Evolutionary conservation across 2,113 vertebrate species (phyloP).

Genomic region (Pangasianodon hypophthalmus): DNA sequence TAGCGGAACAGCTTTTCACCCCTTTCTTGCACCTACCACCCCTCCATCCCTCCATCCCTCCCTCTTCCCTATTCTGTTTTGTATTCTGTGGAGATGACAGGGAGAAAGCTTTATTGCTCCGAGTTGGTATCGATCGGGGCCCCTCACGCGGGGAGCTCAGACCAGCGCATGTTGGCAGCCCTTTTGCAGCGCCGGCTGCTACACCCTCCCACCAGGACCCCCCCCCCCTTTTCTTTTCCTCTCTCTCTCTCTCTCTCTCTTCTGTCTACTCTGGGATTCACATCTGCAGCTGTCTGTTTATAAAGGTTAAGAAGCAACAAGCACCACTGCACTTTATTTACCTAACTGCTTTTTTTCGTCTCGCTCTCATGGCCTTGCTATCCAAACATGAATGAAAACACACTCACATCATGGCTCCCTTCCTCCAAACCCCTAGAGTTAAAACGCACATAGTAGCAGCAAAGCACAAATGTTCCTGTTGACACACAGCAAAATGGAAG

Average conservation of each 20-base stretch:
- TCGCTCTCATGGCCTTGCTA: background rate
- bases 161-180: slow-evolving; percentile 66
- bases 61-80: slow-evolving; percentile 63
- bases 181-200: slow-evolving; percentile 69
- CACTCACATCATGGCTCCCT: background rate
- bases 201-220: slow-evolving; percentile 44
- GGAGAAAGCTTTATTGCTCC: slow-evolving; percentile 83
- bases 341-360: slow-evolving; percentile 45
- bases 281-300: slow-evolving; percentile 45
- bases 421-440: background rate
- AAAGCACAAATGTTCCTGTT: background rate
- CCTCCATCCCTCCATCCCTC: slow-evolving; percentile 42
- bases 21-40: slow-evolving; percentile 59
- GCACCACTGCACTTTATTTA: slow-evolving; percentile 43
- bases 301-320: slow-evolving; percentile 58
- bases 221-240: slow-evolving; percentile 35
- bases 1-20: slow-evolving; percentile 76
- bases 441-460: slow-evolving; percentile 10
- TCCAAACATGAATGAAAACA: slow-evolving; percentile 35
- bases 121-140: slow-evolving; percentile 85
- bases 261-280: slow-evolving; percentile 48
- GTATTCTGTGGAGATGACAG: slow-evolving; percentile 69
- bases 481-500: background rate
- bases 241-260: slow-evolving; percentile 43
- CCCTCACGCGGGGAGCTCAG: slow-evolving; percentile 71